phyloP scores from a whole-genome alignment of 2,797 vertebrate genomes.

The Neoniphon sammara region DNA sequence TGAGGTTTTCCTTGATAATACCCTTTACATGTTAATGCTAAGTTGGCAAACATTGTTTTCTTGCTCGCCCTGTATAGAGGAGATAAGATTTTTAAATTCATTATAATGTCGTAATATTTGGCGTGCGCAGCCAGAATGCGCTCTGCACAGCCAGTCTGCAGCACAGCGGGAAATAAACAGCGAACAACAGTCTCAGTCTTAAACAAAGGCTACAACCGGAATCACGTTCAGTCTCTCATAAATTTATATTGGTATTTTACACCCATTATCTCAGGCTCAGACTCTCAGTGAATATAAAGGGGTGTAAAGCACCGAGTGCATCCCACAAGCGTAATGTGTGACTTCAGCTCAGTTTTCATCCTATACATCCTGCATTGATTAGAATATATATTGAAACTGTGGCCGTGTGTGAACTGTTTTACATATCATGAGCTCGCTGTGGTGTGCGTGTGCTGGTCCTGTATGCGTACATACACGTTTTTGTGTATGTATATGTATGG shows the following conservation, averaged over 20 bases:
- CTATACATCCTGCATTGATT: constrained; percentile 35
- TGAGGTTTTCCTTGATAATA: not conserved
- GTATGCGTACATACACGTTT: constrained; percentile 35
- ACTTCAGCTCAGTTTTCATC: constrained; percentile 28
- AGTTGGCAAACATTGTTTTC: not conserved
- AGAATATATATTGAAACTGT: constrained; percentile 58
- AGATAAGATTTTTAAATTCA: not conserved
- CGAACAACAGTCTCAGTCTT: constrained; percentile 4
- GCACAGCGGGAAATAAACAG: constrained; percentile 37
- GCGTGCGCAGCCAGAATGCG: not conserved
- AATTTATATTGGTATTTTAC: constrained; percentile 67
- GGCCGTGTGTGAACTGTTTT: constrained; percentile 40
- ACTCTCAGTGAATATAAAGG: constrained; percentile 52
- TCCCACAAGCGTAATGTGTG: constrained; percentile 12
- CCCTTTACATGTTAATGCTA: constrained; percentile 12
- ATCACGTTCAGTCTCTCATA: constrained; percentile 54
- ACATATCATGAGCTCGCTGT: constrained; percentile 37
- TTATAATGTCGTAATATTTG: not conserved
- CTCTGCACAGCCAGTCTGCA: not conserved
- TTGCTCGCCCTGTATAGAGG: constrained; percentile 1
- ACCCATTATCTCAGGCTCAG: constrained; percentile 47
- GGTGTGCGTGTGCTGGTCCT: constrained; percentile 47
- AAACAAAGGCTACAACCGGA: constrained; percentile 26
- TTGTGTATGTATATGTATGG: constrained; percentile 39
- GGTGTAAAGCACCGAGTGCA: constrained; percentile 22